phyloP scores from a whole-genome alignment of 64 coral and sea anemone genomes.

The Acropora yongei region DNA sequence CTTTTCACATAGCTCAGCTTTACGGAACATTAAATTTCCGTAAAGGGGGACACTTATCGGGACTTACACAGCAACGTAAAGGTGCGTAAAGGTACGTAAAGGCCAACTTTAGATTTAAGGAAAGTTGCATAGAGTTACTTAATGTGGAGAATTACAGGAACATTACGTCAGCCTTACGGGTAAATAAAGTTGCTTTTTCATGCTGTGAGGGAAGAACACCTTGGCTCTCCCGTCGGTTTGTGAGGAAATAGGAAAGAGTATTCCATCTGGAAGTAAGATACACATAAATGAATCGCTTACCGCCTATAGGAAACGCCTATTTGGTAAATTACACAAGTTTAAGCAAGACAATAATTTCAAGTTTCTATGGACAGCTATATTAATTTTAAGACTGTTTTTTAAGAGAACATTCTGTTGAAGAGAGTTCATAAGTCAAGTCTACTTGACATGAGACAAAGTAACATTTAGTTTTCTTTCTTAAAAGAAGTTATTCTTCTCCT shows the following conservation, averaged over 20 bases:
- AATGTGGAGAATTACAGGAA: too few relatives aligned
- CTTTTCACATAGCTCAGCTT: too few relatives aligned
- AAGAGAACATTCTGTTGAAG: neutral
- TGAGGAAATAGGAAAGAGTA: neutral
- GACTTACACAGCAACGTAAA: too few relatives aligned
- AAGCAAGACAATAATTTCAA: constrained; percentile 47
- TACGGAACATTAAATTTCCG: too few relatives aligned
- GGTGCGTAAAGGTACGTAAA: too few relatives aligned
- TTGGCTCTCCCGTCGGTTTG: constrained; percentile 6
- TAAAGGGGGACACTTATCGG: too few relatives aligned
- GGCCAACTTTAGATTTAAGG: too few relatives aligned
- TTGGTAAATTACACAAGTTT: constrained; percentile 42
- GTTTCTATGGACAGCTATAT: constrained; percentile 39
- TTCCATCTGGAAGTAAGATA: constrained; percentile 4
- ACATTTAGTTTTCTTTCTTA: neutral
- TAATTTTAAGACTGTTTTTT: neutral
- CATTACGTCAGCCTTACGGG: neutral
- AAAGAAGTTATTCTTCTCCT: neutral
- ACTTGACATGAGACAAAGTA: neutral
- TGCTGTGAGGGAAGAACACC: constrained; percentile 21
- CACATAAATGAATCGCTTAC: constrained; percentile 63
- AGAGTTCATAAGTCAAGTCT: neutral
- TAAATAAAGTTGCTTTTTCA: too few relatives aligned
- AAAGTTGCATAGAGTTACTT: too few relatives aligned
- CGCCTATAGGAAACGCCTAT: constrained; percentile 30